These are phyloP conservation scores for Pseudomyrmex gracilis DNA, from an alignment of 1,140 invertebrate genomes.

Conservation along the genomic window DNA sequence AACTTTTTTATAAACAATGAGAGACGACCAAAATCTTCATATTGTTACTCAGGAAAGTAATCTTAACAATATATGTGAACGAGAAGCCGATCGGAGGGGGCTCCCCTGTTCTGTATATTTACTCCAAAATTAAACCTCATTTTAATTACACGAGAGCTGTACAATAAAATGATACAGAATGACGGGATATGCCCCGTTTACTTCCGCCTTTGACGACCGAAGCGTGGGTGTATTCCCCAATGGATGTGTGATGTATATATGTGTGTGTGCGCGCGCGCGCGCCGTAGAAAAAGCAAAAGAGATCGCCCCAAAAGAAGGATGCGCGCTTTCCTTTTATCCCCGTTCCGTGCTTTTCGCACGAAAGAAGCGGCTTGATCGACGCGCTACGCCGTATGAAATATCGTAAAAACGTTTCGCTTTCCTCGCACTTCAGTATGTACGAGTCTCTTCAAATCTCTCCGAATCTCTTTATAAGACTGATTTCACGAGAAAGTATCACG, in stretches of 20 bases:
- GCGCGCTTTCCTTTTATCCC: not conserved
- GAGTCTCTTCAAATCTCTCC: not conserved
- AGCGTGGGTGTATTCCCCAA: not conserved
- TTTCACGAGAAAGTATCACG: not conserved
- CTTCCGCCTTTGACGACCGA: not conserved
- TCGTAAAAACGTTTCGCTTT: conserved; percentile 9
- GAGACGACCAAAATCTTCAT: no score
- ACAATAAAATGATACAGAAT: not conserved
- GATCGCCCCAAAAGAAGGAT: not conserved
- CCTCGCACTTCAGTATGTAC: not conserved
- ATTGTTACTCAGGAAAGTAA: no score
- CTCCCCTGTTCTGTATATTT: no score
- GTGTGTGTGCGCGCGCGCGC: not conserved
- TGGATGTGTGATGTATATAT: not conserved
- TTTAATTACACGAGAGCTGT: conserved; percentile 15
- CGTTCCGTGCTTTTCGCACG: not conserved
- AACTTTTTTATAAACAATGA: no score
- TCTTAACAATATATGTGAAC: no score
- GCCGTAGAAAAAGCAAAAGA: not conserved
- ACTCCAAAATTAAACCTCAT: not conserved
- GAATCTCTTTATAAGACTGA: not conserved
- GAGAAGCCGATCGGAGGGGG: no score
- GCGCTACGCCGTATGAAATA: not conserved
- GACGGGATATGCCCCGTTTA: not conserved
- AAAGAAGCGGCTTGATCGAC: not conserved